Conservation (phyloP, 2,888 invertebrate genomes). For the Boloria euphrosyne region DNA sequence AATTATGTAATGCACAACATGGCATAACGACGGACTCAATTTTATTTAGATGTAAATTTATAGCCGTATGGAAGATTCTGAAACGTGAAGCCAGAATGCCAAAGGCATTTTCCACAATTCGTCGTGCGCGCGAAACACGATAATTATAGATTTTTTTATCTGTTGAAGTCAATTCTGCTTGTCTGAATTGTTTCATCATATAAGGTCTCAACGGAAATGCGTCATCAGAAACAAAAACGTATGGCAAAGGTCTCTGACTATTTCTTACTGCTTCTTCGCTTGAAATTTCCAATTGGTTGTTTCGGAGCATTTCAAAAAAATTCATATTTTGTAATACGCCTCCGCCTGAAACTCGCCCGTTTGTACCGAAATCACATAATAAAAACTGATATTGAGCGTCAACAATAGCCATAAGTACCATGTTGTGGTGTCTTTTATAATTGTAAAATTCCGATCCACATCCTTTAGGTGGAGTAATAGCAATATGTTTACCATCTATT, state of each 20-base stretch:
- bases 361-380: slow-evolving; percentile 18
- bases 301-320: slow-evolving; percentile 14
- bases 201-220: no score
- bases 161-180: no score
- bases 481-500: slow-evolving; percentile 17
- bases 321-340: slow-evolving; percentile 16
- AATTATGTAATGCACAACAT: slow-evolving; percentile 7
- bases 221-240: slow-evolving; percentile 23
- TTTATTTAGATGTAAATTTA: slow-evolving; percentile 8
- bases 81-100: not conserved
- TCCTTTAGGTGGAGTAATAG: slow-evolving; percentile 14
- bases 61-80: not conserved
- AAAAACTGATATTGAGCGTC: slow-evolving; percentile 17
- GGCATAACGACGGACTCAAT: slow-evolving; percentile 1
- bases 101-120: not conserved
- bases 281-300: slow-evolving; percentile 11
- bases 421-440: slow-evolving; percentile 20
- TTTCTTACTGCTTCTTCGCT: slow-evolving; percentile 6
- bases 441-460: slow-evolving; percentile 22
- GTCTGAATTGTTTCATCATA: no score
- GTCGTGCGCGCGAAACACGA: not conserved
- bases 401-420: slow-evolving; percentile 24
- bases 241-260: slow-evolving; percentile 17
- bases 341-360: slow-evolving; percentile 17
- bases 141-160: no score